Conservation (phyloP, 2,113 vertebrate genomes). For the Hydropotes inermis region DNA sequence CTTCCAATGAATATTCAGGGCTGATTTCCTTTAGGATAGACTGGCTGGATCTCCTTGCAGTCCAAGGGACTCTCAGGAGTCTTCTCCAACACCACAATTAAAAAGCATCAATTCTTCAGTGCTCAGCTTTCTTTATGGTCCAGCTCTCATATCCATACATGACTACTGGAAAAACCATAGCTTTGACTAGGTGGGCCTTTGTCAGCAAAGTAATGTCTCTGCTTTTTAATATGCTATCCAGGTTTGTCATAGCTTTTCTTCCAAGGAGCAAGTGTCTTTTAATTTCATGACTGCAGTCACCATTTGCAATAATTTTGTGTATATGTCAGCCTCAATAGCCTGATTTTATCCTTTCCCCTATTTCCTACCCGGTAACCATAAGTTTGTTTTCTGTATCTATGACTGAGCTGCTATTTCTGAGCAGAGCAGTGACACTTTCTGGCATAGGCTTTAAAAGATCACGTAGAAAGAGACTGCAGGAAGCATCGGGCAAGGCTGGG, state of each 20-base stretch:
- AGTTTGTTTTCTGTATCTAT: not conserved
- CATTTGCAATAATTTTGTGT: not conserved
- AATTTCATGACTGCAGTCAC: not conserved
- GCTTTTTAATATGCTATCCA: not conserved
- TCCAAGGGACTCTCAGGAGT: not conserved
- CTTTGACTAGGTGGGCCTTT: not conserved
- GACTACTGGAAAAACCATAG: not conserved
- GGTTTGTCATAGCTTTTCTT: not conserved
- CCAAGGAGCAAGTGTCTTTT: not conserved
- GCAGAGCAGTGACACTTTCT: not conserved
- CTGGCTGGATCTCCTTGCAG: not conserved
- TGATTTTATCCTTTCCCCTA: not conserved
- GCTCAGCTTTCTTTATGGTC: not conserved
- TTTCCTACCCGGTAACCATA: not conserved
- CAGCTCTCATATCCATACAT: not conserved
- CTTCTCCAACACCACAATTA: not conserved
- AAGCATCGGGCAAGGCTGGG: not conserved
- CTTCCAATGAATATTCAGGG: not conserved
- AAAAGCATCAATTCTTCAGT: not conserved
- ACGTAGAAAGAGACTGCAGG: fast-evolving
- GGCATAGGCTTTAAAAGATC: not conserved
- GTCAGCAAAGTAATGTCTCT: not conserved
- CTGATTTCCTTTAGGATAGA: not conserved
- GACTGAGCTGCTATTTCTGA: not conserved
- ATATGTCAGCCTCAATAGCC: not conserved